phyloP scores from a whole-genome alignment of 2,888 invertebrate species.

The Luperina testacea region DNA sequence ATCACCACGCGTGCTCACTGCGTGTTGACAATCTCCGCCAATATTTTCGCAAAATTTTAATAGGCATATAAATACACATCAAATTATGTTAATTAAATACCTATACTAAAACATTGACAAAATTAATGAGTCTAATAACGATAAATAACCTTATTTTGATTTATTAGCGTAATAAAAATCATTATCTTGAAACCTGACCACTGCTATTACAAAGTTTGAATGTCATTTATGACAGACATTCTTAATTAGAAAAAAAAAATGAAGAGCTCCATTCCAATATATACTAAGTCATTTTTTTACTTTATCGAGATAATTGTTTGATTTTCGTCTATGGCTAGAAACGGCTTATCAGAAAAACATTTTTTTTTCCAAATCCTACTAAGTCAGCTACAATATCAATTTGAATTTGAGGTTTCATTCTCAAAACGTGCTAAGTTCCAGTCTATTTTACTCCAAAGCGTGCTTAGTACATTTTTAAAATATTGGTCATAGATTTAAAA shows the following conservation, averaged over 20 bases:
- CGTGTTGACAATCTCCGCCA: not conserved
- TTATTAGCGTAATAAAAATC: not conserved
- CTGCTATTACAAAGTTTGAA: not conserved
- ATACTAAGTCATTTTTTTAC: too few relatives aligned
- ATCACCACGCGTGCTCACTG: not conserved
- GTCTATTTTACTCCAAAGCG: too few relatives aligned
- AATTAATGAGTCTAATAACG: constrained; percentile 10
- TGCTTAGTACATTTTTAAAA: too few relatives aligned
- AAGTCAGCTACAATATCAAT: too few relatives aligned
- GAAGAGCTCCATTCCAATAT: too few relatives aligned
- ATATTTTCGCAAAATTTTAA: not conserved
- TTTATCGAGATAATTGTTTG: too few relatives aligned
- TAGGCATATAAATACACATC: constrained; percentile 19
- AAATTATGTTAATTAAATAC: constrained; percentile 26
- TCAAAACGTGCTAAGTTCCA: too few relatives aligned
- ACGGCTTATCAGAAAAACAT: too few relatives aligned
- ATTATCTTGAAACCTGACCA: not conserved
- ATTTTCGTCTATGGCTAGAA: too few relatives aligned
- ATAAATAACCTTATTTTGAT: constrained; percentile 36
- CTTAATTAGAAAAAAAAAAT: not conserved
- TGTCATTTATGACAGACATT: not conserved
- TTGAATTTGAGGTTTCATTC: too few relatives aligned
- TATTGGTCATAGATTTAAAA: too few relatives aligned
- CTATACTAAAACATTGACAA: not conserved
- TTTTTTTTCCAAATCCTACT: too few relatives aligned